Evolutionary conservation across 2,113 vertebrate genomes (phyloP).

Genomic region (Erythrocebus patas): DNA sequence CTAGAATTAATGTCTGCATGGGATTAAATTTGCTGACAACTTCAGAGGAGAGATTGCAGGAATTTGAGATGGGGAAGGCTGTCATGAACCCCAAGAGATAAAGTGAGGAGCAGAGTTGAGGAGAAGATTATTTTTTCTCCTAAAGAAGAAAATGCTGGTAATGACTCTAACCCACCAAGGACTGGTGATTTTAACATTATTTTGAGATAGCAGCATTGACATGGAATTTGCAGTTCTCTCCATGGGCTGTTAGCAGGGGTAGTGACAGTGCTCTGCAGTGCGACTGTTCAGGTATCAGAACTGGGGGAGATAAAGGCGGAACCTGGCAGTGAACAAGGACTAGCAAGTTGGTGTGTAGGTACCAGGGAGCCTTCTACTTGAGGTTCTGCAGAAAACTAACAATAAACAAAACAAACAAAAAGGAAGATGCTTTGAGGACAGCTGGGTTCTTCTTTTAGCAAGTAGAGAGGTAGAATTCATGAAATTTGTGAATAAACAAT

Average conservation of each 20-base stretch:
- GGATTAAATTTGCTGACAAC: neutral
- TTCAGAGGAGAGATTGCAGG: neutral
- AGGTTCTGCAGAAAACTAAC: neutral
- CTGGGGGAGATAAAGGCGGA: neutral
- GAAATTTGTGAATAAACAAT: no score
- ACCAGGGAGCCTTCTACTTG: neutral
- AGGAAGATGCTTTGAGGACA: neutral
- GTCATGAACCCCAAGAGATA: neutral
- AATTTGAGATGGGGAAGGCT: neutral
- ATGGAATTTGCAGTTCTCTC: neutral
- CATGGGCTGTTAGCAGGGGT: neutral
- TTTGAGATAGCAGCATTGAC: neutral
- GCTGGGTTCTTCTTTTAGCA: neutral
- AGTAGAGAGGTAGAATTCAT: neutral
- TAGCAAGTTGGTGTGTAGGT: neutral
- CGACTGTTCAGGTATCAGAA: neutral
- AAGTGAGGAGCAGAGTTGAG: neutral
- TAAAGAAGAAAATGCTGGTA: neutral
- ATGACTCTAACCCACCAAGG: neutral
- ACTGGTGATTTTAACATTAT: neutral
- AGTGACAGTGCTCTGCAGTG: neutral
- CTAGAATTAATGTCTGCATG: neutral
- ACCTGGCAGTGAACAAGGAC: neutral
- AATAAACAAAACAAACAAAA: neutral
- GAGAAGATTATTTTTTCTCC: neutral